A percentile compares a stretch with the other conserved stretches of the same genome.
Evolutionary conservation across 2,888 invertebrate genomes (phyloP).

Genomic region (Lasioglossum morio): DNA sequence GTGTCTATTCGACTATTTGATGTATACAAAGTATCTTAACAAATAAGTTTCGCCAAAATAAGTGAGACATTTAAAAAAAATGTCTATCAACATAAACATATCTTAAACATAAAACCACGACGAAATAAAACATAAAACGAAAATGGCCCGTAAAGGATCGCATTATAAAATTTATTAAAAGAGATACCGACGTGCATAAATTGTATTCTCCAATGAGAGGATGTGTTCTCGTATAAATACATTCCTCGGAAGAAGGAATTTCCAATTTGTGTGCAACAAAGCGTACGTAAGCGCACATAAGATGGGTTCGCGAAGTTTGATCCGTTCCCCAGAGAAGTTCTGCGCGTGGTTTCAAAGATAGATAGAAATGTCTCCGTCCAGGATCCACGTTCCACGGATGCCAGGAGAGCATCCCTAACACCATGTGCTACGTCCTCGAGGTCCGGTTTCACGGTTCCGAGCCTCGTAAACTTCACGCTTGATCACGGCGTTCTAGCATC

Average conservation of each 20-base stretch:
- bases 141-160: neutral
- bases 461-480: conserved; percentile 64
- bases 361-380: conserved; percentile 50
- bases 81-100: neutral
- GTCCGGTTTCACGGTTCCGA: conserved; percentile 64
- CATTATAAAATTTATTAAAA: neutral
- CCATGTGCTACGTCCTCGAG: conserved; percentile 33
- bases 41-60: neutral
- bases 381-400: conserved; percentile 57
- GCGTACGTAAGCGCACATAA: neutral
- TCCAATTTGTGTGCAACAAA: neutral
- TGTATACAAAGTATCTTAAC: neutral
- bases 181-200: neutral
- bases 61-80: no score
- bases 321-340: conserved; percentile 44
- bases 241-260: neutral
- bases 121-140: neutral
- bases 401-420: conserved; percentile 38
- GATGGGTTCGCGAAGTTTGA: neutral
- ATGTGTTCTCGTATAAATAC: neutral
- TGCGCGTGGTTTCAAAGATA: conserved; percentile 34
- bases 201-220: neutral
- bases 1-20: neutral
- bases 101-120: neutral
- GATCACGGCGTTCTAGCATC: conserved; percentile 47